Evolutionary conservation across 2,888 invertebrate genomes (phyloP).

Genomic region (Polydrusus pterygomalis): DNA sequence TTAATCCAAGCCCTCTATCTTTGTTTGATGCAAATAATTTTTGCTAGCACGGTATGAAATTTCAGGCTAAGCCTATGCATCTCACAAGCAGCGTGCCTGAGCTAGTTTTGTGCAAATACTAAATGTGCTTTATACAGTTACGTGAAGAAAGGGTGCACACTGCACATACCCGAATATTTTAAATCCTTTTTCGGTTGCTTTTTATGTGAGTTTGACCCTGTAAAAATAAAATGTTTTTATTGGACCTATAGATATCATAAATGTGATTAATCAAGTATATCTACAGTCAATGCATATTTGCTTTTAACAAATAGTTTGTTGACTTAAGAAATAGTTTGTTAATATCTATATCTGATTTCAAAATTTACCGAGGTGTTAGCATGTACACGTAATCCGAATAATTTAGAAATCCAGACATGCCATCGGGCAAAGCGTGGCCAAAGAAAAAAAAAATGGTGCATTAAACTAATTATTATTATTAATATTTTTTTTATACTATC

Average conservation of each 20-base stretch:
- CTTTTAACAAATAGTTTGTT: conserved; percentile 28
- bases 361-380: conserved; percentile 18
- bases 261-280: conserved; percentile 27
- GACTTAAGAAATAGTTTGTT: conserved; percentile 31
- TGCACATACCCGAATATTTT: too few species aligned
- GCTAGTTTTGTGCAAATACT: too few species aligned
- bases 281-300: conserved; percentile 23
- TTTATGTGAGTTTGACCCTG: conserved; percentile 12
- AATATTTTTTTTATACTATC: too few species aligned
- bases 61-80: too few species aligned
- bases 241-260: conserved; percentile 19
- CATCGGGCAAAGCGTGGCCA: not conserved
- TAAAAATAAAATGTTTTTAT: conserved; percentile 18
- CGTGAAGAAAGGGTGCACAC: too few species aligned
- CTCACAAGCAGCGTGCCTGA: too few species aligned
- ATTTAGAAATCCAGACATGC: not conserved
- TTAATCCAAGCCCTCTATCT: too few species aligned
- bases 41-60: too few species aligned
- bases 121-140: too few species aligned
- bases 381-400: not conserved
- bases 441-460: too few species aligned
- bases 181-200: not conserved
- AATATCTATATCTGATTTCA: conserved; percentile 3
- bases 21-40: too few species aligned
- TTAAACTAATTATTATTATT: too few species aligned